phyloP scores from a whole-genome alignment of 1,140 invertebrate genomes.

The Conus ventricosus region DNA sequence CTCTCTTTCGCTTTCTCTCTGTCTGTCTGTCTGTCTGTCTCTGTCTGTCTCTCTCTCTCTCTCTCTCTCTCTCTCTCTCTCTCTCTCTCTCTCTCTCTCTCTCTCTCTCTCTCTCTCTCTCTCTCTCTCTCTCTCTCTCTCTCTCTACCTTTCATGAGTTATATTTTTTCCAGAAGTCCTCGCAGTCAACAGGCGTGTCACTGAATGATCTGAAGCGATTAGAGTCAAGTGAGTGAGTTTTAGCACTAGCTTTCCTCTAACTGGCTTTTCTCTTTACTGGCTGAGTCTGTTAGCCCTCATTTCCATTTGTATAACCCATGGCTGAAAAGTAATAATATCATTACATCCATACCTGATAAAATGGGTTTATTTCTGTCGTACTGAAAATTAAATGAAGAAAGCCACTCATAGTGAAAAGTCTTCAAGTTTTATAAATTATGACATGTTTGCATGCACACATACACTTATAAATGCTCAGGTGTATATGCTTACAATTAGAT shows the following conservation, averaged over 20 bases:
- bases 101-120: not conserved
- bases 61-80: slow-evolving; percentile 29
- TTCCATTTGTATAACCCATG: not conserved
- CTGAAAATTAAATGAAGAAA: too few species aligned
- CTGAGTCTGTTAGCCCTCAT: not conserved
- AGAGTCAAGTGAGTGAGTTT: slow-evolving; percentile 58
- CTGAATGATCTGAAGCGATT: slow-evolving; percentile 65
- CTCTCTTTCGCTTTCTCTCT: not conserved
- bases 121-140: not conserved
- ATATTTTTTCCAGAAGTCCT: slow-evolving; percentile 53
- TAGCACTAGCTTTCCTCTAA: not conserved
- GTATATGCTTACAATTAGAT: too few species aligned
- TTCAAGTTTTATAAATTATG: not conserved
- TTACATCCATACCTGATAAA: too few species aligned
- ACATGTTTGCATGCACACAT: too few species aligned
- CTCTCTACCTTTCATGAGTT: not conserved
- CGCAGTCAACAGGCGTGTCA: slow-evolving; percentile 55
- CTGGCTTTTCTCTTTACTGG: not conserved
- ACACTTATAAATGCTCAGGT: too few species aligned
- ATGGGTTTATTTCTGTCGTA: too few species aligned
- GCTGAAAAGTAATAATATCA: not conserved
- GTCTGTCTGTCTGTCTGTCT: slow-evolving; percentile 8
- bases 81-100: slow-evolving; percentile 7
- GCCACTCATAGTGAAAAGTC: too few species aligned
- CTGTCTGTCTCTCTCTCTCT: slow-evolving; percentile 20